Percentiles rank a stretch among this genome's conserved stretches.
phyloP scores from a whole-genome alignment of 1,140 invertebrate species.

The Euura saliciscinereae region DNA sequence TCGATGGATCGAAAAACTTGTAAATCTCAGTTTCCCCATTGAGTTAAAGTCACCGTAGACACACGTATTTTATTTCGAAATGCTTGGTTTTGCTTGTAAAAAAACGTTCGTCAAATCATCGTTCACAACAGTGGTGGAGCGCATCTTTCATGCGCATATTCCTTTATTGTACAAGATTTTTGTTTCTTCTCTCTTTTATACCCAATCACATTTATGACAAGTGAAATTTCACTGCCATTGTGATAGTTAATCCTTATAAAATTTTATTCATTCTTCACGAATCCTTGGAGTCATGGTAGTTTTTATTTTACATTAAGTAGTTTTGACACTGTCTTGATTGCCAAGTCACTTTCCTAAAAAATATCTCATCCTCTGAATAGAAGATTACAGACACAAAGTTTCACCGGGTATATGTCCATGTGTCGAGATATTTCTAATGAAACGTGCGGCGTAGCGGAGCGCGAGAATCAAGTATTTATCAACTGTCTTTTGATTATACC shows the following conservation, averaged over 20 bases:
- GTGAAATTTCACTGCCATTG: background rate
- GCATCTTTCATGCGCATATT: background rate
- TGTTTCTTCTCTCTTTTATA: background rate
- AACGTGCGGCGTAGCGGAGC: background rate
- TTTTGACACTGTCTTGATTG: background rate
- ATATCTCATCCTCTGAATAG: background rate
- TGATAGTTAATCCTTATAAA: background rate
- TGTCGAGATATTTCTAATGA: background rate
- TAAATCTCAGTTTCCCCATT: background rate
- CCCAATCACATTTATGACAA: background rate
- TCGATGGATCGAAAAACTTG: background rate
- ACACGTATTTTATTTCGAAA: background rate
- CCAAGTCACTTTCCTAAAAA: background rate
- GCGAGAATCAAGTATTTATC: slow-evolving; percentile 1
- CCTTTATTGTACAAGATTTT: background rate
- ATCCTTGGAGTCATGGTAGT: background rate
- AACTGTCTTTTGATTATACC: background rate
- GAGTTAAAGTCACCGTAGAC: background rate
- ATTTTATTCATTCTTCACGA: background rate
- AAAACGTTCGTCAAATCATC: background rate
- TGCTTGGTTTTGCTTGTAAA: background rate
- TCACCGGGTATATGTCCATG: background rate
- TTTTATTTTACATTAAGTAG: background rate
- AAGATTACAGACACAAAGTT: background rate
- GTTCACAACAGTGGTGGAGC: background rate